phyloP scores from a whole-genome alignment of 2,113 vertebrate genomes.

The Coracopsis vasa region DNA sequence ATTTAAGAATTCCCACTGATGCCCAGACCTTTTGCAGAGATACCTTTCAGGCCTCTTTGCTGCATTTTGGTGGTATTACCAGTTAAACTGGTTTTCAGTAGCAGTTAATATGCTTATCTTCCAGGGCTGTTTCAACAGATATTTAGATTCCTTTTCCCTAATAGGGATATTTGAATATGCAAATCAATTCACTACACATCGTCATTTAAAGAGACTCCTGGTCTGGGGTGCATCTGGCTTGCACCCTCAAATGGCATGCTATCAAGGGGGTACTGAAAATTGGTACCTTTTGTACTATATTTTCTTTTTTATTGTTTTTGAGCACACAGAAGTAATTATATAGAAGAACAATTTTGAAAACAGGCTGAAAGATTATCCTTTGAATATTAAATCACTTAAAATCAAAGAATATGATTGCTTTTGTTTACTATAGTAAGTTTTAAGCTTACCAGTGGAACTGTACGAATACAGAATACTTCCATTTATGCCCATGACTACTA shows the following conservation, averaged over 20 bases:
- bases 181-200: neutral
- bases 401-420: neutral
- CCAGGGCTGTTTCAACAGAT: neutral
- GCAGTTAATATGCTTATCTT: neutral
- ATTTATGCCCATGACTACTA: neutral
- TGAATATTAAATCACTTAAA: constrained; percentile 38
- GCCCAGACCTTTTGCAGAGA: neutral
- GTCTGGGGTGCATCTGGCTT: neutral
- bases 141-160: neutral
- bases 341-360: neutral
- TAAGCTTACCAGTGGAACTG: neutral
- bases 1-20: neutral
- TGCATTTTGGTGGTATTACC: neutral
- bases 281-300: neutral
- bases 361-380: neutral
- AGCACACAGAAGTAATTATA: neutral
- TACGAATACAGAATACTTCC: neutral
- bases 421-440: neutral
- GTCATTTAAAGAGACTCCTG: neutral
- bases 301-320: neutral
- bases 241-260: neutral
- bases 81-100: neutral
- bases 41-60: neutral
- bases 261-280: neutral
- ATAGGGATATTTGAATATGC: neutral